These are phyloP conservation scores for Nycteola revayana DNA, from an alignment of 2,888 invertebrate genomes.

Conservation along the genomic window DNA sequence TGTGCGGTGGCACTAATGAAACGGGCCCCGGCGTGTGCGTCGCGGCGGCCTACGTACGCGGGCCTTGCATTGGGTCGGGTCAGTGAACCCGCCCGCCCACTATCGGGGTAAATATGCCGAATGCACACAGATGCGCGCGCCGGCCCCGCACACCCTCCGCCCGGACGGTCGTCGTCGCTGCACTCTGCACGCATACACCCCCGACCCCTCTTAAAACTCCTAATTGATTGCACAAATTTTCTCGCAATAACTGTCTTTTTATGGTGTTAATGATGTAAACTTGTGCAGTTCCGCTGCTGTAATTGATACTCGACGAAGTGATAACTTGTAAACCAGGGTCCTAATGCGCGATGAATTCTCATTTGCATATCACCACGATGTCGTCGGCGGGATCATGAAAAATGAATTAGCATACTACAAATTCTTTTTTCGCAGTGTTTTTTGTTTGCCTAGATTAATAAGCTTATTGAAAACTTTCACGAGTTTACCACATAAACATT, in stretches of 20 bases:
- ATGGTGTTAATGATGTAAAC: constrained; percentile 79
- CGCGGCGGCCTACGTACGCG: constrained; percentile 73
- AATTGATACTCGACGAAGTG: constrained; percentile 65
- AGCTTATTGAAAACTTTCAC: no score
- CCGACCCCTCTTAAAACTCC: constrained; percentile 75
- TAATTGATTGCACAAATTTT: constrained; percentile 82
- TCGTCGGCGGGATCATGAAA: constrained; percentile 56
- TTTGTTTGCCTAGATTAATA: no score
- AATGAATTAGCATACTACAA: constrained; percentile 59
- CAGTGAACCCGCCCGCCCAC: constrained; percentile 78
- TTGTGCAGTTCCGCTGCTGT: constrained; percentile 71
- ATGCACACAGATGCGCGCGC: constrained; percentile 82
- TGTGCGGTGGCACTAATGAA: constrained; percentile 72
- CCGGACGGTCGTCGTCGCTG: constrained; percentile 58
- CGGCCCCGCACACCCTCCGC: constrained; percentile 50
- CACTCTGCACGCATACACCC: constrained; percentile 70
- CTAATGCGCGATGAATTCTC: constrained; percentile 47
- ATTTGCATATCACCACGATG: constrained; percentile 54
- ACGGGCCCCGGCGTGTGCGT: constrained; percentile 65
- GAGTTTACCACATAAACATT: no score
- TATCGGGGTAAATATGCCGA: constrained; percentile 82
- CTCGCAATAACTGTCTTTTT: constrained; percentile 82
- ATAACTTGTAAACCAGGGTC: constrained; percentile 52
- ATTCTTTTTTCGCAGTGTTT: constrained; percentile 48
- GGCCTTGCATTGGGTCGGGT: constrained; percentile 80